Conservation (phyloP, 2,888 invertebrate species). For the Eudasyphora cyanicolor region DNA sequence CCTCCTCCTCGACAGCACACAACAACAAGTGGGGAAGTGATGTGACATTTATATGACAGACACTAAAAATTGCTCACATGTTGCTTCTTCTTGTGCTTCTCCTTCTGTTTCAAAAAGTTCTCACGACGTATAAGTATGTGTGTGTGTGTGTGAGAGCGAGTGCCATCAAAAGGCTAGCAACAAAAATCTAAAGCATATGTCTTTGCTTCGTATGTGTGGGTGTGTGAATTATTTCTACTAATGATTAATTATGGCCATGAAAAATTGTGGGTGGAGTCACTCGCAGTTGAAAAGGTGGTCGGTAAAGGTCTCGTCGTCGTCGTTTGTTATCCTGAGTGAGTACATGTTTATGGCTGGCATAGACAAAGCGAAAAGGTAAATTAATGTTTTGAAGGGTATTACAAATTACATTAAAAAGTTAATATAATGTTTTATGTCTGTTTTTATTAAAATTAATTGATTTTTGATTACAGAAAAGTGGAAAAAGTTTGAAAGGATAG, state of each 20-base stretch:
- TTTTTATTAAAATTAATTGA: constrained; percentile 11
- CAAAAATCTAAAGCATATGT: constrained; percentile 1
- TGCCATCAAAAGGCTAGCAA: not conserved
- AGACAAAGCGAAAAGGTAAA: not conserved
- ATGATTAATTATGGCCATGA: constrained; percentile 26
- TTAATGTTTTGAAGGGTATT: not conserved
- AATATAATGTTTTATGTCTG: constrained; percentile 1
- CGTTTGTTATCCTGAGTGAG: not conserved
- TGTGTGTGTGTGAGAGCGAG: not conserved
- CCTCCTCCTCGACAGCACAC: not conserved
- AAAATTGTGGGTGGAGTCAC: not conserved
- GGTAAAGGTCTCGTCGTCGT: too few relatives aligned
- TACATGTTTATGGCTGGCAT: not conserved
- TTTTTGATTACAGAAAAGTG: not conserved
- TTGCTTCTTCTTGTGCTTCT: constrained; percentile 40
- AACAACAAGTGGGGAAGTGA: constrained; percentile 5
- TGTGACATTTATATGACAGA: constrained; percentile 55
- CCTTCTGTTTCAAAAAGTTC: too few relatives aligned
- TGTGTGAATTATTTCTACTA: not conserved
- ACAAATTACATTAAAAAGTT: constrained; percentile 22
- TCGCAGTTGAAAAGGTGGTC: not conserved
- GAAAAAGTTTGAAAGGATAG: constrained; percentile 27
- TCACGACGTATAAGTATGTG: not conserved
- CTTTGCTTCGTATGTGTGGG: not conserved
- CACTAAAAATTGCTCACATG: constrained; percentile 42